These are phyloP conservation scores for Diorhabda sublineata DNA, from an alignment of 1,140 invertebrate species.

Conservation along the genomic window DNA sequence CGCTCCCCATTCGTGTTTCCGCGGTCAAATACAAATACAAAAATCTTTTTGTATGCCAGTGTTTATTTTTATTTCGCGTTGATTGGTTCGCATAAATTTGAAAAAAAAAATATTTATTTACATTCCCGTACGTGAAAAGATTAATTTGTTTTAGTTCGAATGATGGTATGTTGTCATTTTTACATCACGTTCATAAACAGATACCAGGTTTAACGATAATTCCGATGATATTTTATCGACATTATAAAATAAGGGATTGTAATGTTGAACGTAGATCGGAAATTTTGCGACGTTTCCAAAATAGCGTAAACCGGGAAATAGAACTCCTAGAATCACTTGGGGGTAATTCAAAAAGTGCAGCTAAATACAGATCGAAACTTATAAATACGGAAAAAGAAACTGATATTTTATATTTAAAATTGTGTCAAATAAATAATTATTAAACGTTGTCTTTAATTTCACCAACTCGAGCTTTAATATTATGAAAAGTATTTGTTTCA, in stretches of 20 bases:
- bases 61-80: no score
- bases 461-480: no score
- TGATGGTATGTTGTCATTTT: background rate
- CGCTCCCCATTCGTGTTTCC: no score
- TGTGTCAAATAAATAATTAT: background rate
- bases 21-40: no score
- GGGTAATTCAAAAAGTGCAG: background rate
- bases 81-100: no score
- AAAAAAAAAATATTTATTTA: no score
- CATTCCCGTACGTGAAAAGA: no score
- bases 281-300: background rate
- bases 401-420: slow-evolving; percentile 8
- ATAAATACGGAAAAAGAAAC: slow-evolving; percentile 8
- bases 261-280: background rate
- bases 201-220: slow-evolving; percentile 11
- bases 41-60: no score
- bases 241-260: background rate
- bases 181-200: slow-evolving; percentile 14
- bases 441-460: no score
- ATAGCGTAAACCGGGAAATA: slow-evolving; percentile 4
- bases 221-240: slow-evolving; percentile 8
- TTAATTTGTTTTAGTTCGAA: background rate
- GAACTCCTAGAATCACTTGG: background rate
- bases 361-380: background rate
- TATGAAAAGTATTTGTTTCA: no score